Evolutionary conservation across 2,888 invertebrate genomes (phyloP), one percentile per base, ranked within the genome.

Genomic region (Exocentrus adspersus): DNA sequence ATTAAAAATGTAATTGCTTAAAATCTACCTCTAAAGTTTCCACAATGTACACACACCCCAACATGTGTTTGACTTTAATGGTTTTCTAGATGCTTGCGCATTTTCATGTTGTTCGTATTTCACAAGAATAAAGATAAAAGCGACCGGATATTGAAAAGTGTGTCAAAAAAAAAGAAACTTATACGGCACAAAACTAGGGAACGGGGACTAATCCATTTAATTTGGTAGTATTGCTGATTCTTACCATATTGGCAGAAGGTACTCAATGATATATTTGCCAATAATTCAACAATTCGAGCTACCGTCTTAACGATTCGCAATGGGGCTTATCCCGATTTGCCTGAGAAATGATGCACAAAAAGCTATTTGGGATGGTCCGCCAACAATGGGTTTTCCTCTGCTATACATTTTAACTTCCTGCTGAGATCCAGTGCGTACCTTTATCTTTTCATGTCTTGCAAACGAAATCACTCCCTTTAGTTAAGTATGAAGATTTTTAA

Each of bases 241-340:
- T 19, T 46, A 14, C 19, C 45, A 14, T 57, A 19, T 46, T 57
- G n/a, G n/a, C 20, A 56, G 30, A 46, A 56, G 30, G 32, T 46
- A 46, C 42, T 56, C 41, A 20, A 51, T 63, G 68, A 67, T 69
- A 59, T 69, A 68, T 72, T 68, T 72, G 69, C 69, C 68, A 68
- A 72, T 73, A 74, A 72, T 73, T 76, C 72, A 74, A 54, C 60
- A 68, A 75, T 75, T 73, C 61, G 74, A 63, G 59, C 71, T 71
- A 69, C 74, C 74, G 73, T 70, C 75, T 75, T 75, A 72, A 70
- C 68, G 62, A 76, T 76, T 76, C 62, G 73, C 62, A 56, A 71
- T 70, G 72, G 70, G 54, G 74, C 70, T 76, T 76, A 73, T 66
- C 65, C 69, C 65, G 69, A 71, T 71, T 71, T 69, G 65, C 61